Evolutionary conservation across 1,140 invertebrate genomes (phyloP).

Genomic region (Ganaspis sp.): DNA sequence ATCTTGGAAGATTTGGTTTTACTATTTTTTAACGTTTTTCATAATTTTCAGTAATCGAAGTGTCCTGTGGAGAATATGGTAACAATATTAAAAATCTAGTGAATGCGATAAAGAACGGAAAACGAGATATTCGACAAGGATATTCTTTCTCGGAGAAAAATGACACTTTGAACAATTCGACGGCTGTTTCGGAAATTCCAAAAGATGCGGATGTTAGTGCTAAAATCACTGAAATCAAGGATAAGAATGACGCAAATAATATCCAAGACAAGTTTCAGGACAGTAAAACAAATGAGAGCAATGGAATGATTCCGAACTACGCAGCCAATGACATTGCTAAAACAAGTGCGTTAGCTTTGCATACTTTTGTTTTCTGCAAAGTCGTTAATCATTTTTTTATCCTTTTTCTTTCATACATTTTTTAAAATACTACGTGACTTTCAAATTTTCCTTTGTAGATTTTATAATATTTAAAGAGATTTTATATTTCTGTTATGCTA

Average conservation of each 20-base stretch:
- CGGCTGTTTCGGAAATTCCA: conserved; percentile 49
- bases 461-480: background rate
- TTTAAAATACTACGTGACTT: background rate
- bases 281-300: conserved; percentile 66
- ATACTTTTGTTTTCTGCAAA: conserved; percentile 29
- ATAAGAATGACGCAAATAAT: conserved; percentile 76
- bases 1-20: too few species aligned
- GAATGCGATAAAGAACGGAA: conserved; percentile 88
- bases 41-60: conserved; percentile 87
- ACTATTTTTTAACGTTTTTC: background rate
- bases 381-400: conserved; percentile 15
- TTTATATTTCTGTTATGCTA: too few species aligned
- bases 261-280: conserved; percentile 77
- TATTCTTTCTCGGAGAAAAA: conserved; percentile 79
- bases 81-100: conserved; percentile 91
- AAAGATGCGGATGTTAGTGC: conserved; percentile 64
- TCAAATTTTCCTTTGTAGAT: background rate
- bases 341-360: conserved; percentile 64
- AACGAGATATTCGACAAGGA: conserved; percentile 83
- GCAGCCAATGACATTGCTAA: conserved; percentile 84
- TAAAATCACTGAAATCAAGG: conserved; percentile 68
- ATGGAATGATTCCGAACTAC: conserved; percentile 75
- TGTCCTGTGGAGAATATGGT: conserved; percentile 96
- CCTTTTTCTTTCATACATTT: background rate
- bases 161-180: conserved; percentile 81